phyloP scores from a whole-genome alignment of 2,888 invertebrate genomes.

The Oscheius myriophilus region DNA sequence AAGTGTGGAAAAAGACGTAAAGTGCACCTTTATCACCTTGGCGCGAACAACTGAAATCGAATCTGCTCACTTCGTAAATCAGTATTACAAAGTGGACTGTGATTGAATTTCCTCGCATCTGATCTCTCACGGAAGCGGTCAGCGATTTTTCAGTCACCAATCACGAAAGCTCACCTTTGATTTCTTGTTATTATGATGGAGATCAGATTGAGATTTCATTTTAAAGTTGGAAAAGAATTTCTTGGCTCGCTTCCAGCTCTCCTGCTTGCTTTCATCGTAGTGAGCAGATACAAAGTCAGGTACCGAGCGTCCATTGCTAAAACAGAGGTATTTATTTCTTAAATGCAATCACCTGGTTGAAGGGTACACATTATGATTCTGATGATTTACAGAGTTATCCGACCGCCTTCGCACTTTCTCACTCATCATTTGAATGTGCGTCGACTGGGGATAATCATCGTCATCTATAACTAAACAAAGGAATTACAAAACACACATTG shows the following conservation, averaged over 20 bases:
- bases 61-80: no score
- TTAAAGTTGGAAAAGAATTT: slow-evolving; percentile 54
- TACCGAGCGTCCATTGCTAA: slow-evolving; percentile 44
- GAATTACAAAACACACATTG: neutral
- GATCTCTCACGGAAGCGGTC: no score
- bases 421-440: neutral
- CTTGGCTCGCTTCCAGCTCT: slow-evolving; percentile 49
- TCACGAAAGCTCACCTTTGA: neutral
- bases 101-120: no score
- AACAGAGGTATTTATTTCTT: neutral
- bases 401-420: slow-evolving; percentile 12
- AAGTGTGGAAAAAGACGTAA: no score
- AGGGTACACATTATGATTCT: slow-evolving; percentile 17
- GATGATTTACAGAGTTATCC: slow-evolving; percentile 23
- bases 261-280: slow-evolving; percentile 31
- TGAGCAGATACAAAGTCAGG: slow-evolving; percentile 41
- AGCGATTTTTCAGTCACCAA: neutral
- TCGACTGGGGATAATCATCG: neutral
- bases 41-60: no score
- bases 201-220: slow-evolving; percentile 45
- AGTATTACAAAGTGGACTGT: no score
- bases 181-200: slow-evolving; percentile 27
- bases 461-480: slow-evolving; percentile 10
- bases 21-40: no score
- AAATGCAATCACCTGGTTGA: slow-evolving; percentile 11